A percentile compares a stretch with the other conserved stretches of the same genome.
Conservation (phyloP, 1,140 invertebrate genomes). For the Chelonus insularis region DNA sequence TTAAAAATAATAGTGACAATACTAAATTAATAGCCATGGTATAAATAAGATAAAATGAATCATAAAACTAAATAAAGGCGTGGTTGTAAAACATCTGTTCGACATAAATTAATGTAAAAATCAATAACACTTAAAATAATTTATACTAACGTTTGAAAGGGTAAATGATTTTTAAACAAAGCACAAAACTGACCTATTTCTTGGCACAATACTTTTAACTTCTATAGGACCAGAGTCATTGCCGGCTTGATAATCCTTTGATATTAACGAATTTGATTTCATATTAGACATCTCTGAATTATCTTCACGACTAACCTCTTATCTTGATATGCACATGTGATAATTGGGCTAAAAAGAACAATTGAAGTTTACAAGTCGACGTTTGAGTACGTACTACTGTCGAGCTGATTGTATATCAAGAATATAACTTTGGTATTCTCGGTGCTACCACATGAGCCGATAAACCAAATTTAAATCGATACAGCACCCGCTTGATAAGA, state of each 20-base stretch:
- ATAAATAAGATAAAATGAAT: background rate
- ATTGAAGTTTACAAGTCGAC: background rate
- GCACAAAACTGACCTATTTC: slow-evolving; percentile 41
- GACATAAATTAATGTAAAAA: background rate
- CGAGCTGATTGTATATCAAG: slow-evolving; percentile 32
- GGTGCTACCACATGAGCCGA: slow-evolving; percentile 39
- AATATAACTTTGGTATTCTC: slow-evolving; percentile 24
- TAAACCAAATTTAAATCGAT: slow-evolving; percentile 60
- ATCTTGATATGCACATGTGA: too few relatives aligned
- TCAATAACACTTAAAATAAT: background rate
- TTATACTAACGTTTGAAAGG: background rate
- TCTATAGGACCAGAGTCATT: slow-evolving; percentile 32
- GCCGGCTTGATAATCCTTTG: slow-evolving; percentile 8
- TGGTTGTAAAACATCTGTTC: background rate
- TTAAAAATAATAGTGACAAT: too few relatives aligned
- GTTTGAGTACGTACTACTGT: slow-evolving; percentile 10
- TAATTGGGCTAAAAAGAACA: background rate
- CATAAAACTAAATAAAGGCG: slow-evolving; percentile 9
- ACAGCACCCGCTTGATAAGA: slow-evolving; percentile 46
- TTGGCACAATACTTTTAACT: slow-evolving; percentile 41
- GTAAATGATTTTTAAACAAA: background rate
- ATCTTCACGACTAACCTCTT: slow-evolving; percentile 8
- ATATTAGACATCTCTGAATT: slow-evolving; percentile 30
- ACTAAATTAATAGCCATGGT: too few relatives aligned
- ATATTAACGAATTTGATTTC: slow-evolving; percentile 2